phyloP scores from a whole-genome alignment of 35 echinoderm and acorn worm genomes.

The Ophiothrix spiculata region DNA sequence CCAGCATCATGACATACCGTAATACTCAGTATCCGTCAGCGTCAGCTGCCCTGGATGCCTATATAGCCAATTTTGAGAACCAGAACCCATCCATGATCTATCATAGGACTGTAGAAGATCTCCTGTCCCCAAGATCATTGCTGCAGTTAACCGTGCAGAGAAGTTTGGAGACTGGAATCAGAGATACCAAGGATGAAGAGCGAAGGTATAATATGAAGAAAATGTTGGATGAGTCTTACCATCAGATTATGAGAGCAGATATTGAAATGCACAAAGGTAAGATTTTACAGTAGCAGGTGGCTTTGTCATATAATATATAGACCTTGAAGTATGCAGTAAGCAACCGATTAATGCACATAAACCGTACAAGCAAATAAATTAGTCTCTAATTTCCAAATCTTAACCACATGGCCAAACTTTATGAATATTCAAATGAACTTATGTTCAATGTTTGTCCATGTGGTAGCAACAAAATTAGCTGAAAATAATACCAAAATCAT shows the following conservation, averaged over 20 bases:
- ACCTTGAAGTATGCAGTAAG: too few species aligned
- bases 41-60: conserved; percentile 48
- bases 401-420: too few species aligned
- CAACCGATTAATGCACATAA: too few species aligned
- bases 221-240: conserved; percentile 57
- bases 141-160: conserved; percentile 41
- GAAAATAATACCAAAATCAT: too few species aligned
- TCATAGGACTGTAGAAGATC: conserved; percentile 31
- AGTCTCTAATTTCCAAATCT: too few species aligned
- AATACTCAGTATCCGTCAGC: conserved; percentile 65
- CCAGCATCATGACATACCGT: conserved; percentile 47
- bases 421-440: too few species aligned
- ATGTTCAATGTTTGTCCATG: too few species aligned
- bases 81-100: conserved; percentile 16
- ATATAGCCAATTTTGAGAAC: conserved; percentile 58
- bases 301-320: too few species aligned
- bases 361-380: too few species aligned
- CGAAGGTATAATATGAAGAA: conserved; percentile 44
- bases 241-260: conserved; percentile 54
- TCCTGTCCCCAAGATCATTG: conserved; percentile 24
- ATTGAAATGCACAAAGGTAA: conserved; percentile 58
- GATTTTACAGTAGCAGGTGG: too few species aligned
- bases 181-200: conserved; percentile 46
- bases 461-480: too few species aligned
- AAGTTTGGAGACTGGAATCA: conserved; percentile 50